Evolutionary conservation across 2,113 vertebrate species (phyloP).

Genomic region (Glaucomys volans): DNA sequence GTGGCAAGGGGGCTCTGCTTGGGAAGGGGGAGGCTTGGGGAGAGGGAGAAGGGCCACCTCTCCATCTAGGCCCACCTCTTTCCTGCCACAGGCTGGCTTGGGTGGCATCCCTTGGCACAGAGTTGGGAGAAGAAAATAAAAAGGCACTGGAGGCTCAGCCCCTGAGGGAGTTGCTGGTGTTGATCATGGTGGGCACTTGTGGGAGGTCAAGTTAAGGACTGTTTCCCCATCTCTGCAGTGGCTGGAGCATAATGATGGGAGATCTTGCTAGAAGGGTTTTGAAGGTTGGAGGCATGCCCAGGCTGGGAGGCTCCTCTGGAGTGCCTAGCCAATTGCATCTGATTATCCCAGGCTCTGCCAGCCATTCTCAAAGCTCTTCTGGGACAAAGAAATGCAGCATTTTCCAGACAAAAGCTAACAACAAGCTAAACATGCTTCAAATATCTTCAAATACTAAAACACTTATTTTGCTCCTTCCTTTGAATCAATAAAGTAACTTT

Average conservation of each 20-base stretch:
- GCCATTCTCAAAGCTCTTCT: background rate
- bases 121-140: background rate
- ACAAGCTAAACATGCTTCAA: background rate
- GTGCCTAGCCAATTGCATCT: background rate
- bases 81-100: background rate
- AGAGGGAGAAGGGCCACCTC: background rate
- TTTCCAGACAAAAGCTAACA: conserved; percentile 53
- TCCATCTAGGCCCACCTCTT: background rate
- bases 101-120: background rate
- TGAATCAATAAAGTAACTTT: background rate
- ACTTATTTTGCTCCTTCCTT: background rate
- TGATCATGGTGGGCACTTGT: too few species aligned
- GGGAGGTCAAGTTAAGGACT: rapidly evolving
- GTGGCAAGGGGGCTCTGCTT: background rate
- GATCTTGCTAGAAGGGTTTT: background rate
- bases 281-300: background rate
- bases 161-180: too few species aligned
- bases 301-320: background rate
- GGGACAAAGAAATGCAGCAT: background rate
- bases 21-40: too few species aligned
- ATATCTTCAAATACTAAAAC: conserved; percentile 25
- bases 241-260: background rate
- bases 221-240: background rate
- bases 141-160: background rate
- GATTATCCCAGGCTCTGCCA: background rate